A percentile compares a stretch with the other conserved stretches of the same genome.
Evolutionary conservation across 2,888 invertebrate species (phyloP).

Genomic region (Aporophyla lueneburgensis): DNA sequence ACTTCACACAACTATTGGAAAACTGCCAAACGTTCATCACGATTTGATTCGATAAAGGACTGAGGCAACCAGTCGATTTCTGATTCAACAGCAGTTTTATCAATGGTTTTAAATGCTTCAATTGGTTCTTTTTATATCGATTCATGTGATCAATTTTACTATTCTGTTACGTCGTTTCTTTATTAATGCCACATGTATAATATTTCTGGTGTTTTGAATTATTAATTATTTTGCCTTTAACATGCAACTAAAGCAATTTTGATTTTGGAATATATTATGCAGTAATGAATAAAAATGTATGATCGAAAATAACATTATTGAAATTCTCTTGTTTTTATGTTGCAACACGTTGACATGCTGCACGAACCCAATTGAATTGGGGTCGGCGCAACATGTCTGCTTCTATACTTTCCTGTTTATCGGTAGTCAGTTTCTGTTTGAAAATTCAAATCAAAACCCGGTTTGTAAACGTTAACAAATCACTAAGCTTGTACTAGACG

Average conservation of each 20-base stretch:
- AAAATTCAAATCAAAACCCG: background rate
- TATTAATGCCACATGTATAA: background rate
- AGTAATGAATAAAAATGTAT: background rate
- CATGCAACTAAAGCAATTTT: too few relatives aligned
- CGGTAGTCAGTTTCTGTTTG: background rate
- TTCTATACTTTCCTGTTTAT: background rate
- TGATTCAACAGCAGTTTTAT: conserved; percentile 46
- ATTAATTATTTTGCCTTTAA: background rate
- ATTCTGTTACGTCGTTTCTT: background rate
- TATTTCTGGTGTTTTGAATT: background rate
- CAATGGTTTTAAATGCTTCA: conserved; percentile 52
- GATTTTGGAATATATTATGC: too few relatives aligned
- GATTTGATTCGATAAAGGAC: conserved; percentile 52
- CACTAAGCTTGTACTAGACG: background rate
- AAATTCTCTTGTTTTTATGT: background rate
- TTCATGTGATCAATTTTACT: conserved; percentile 4
- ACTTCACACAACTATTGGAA: conserved; percentile 54
- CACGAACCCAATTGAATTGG: background rate
- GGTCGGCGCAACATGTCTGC: background rate
- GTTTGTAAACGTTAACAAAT: conserved; percentile 4
- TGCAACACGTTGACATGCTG: too few relatives aligned
- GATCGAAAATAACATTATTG: background rate
- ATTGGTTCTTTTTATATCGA: conserved; percentile 30
- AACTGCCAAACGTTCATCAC: conserved; percentile 60
- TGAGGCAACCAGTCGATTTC: conserved; percentile 48